Conservation (phyloP, 2,113 vertebrate species). For the Girardinichthys multiradiatus region DNA sequence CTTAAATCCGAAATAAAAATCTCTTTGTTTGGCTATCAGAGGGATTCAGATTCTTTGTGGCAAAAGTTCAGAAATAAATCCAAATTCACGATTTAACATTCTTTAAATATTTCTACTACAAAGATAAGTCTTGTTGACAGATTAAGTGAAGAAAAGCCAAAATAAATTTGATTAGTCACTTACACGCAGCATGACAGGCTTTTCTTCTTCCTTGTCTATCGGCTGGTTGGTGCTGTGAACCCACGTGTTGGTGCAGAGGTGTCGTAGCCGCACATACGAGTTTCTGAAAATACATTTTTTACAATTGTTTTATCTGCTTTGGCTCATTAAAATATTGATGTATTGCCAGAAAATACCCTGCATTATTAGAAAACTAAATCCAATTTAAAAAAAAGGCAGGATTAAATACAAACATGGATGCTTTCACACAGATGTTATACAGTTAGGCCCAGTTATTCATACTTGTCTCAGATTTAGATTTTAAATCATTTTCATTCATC, state of each 20-base stretch:
- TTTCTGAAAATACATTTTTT: constrained; percentile 82
- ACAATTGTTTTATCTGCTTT: not conserved
- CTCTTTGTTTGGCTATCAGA: not conserved
- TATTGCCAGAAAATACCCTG: too few species aligned
- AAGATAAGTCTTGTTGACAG: not conserved
- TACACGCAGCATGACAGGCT: constrained; percentile 96
- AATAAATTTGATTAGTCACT: constrained; percentile 51
- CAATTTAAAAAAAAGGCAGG: too few species aligned
- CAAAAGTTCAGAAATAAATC: too few species aligned
- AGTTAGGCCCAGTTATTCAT: too few species aligned
- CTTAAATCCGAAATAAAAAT: constrained; percentile 67
- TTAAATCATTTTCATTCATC: too few species aligned
- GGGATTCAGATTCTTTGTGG: not conserved
- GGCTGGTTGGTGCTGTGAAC: constrained; percentile 98
- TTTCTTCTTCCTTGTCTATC: constrained; percentile 99
- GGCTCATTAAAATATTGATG: too few species aligned
- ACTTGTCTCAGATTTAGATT: too few species aligned
- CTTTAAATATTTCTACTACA: not conserved
- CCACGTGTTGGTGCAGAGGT: constrained; percentile 99
- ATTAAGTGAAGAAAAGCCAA: not conserved
- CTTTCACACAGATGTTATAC: too few species aligned
- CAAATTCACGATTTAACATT: not conserved
- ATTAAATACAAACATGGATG: too few species aligned
- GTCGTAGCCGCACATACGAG: constrained; percentile 95
- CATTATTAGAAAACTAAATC: too few species aligned